phyloP scores from a whole-genome alignment of 2,797 vertebrate species.

The Glossophaga mutica region DNA sequence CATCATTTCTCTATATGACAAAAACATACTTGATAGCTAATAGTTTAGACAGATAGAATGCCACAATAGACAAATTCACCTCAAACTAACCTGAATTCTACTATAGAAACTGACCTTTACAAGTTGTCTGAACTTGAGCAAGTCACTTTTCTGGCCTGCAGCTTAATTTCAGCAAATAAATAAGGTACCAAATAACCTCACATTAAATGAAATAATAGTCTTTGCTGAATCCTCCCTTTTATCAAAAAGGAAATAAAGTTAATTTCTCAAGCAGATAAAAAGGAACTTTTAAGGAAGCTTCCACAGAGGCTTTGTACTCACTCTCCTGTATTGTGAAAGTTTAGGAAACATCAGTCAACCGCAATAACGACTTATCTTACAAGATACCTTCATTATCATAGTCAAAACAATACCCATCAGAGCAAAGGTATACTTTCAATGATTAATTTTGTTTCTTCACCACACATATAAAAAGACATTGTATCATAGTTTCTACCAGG shows the following conservation, averaged over 20 bases:
- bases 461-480: neutral
- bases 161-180: conserved; percentile 39
- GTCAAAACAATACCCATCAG: neutral
- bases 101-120: neutral
- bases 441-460: neutral
- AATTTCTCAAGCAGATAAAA: conserved; percentile 5
- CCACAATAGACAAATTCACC: neutral
- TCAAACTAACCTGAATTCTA: conserved; percentile 18
- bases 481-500: neutral
- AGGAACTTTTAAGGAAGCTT: neutral
- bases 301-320: neutral
- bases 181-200: conserved; percentile 6
- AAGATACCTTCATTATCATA: neutral
- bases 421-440: conserved; percentile 1
- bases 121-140: neutral
- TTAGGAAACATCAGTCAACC: conserved; percentile 6
- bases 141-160: neutral
- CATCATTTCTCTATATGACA: neutral
- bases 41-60: neutral
- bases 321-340: conserved; percentile 4
- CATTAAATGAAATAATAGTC: conserved; percentile 1
- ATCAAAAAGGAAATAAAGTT: conserved; percentile 1
- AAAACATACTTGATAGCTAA: conserved; percentile 27
- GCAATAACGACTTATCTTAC: neutral
- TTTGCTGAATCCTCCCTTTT: conserved; percentile 25